Evolutionary conservation across 2,113 vertebrate genomes (phyloP).

Genomic region (Hippocampus abdominalis): DNA sequence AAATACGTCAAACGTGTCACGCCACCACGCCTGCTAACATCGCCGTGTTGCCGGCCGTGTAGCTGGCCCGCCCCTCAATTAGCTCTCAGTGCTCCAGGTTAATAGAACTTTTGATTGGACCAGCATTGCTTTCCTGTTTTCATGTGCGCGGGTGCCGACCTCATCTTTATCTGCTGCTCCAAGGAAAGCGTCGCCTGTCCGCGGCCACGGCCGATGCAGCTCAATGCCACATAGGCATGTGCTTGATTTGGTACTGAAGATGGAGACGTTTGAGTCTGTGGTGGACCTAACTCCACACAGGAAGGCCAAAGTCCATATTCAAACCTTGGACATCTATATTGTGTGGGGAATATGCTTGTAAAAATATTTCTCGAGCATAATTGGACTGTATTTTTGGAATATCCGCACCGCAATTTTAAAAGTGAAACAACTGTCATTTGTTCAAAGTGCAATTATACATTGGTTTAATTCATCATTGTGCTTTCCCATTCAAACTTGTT

Average conservation of each 20-base stretch:
- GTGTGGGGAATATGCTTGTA: too few species aligned
- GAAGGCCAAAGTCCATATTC: background rate
- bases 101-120: conserved; percentile 71
- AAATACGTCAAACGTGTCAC: conserved; percentile 43
- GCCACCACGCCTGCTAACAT: conserved; percentile 20
- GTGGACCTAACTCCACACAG: background rate
- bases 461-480: too few species aligned
- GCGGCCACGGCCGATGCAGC: background rate
- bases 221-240: background rate
- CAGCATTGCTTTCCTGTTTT: conserved; percentile 44
- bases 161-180: conserved; percentile 52
- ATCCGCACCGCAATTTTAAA: too few species aligned
- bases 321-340: too few species aligned
- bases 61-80: conserved; percentile 54
- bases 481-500: too few species aligned
- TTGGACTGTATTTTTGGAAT: too few species aligned
- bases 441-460: too few species aligned
- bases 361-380: too few species aligned
- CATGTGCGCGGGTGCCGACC: conserved; percentile 26
- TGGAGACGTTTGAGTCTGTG: background rate
- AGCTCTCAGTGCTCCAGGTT: conserved; percentile 64
- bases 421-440: too few species aligned
- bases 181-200: conserved; percentile 22
- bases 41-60: conserved; percentile 10
- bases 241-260: background rate